Evolutionary conservation across 2,888 invertebrate genomes (phyloP).

Genomic region (Meloe dianella): DNA sequence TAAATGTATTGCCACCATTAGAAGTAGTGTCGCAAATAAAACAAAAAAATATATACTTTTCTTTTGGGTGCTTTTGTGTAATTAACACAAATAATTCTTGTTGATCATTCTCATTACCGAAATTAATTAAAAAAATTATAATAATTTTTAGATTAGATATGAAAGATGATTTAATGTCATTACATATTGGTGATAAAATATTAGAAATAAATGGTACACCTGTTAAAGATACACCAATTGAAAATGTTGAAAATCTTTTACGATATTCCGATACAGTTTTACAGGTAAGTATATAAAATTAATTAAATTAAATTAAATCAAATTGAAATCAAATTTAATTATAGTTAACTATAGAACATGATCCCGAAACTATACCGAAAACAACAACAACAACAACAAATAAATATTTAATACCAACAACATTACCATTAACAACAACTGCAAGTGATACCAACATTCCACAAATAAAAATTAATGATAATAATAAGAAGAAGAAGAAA

Average conservation of each 20-base stretch:
- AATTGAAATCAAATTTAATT: slow-evolving; percentile 32
- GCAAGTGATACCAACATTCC: slow-evolving; percentile 59
- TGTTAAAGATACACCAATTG: slow-evolving; percentile 78
- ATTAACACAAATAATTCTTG: too few relatives aligned
- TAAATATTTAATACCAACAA: slow-evolving; percentile 34
- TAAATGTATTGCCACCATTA: too few relatives aligned
- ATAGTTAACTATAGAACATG: slow-evolving; percentile 87
- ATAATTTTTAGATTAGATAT: slow-evolving; percentile 74
- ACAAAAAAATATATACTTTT: too few relatives aligned
- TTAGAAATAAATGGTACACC: slow-evolving; percentile 92
- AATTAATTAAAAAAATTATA: neutral
- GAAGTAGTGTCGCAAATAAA: too few relatives aligned
- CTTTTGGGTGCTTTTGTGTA: too few relatives aligned
- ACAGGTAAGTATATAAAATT: slow-evolving; percentile 64
- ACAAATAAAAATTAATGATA: slow-evolving; percentile 41
- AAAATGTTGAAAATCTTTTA: slow-evolving; percentile 78
- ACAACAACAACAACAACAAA: slow-evolving; percentile 45
- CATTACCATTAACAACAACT: slow-evolving; percentile 58
- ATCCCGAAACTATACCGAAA: slow-evolving; percentile 75
- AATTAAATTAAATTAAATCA: neutral
- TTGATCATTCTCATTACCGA: too few relatives aligned
- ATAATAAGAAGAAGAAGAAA: slow-evolving; percentile 39
- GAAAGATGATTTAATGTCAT: slow-evolving; percentile 79
- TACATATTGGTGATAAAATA: slow-evolving; percentile 92
- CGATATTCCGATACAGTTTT: slow-evolving; percentile 74